phyloP scores from a whole-genome alignment of 2,113 vertebrate species.

The Cygnus atratus region DNA sequence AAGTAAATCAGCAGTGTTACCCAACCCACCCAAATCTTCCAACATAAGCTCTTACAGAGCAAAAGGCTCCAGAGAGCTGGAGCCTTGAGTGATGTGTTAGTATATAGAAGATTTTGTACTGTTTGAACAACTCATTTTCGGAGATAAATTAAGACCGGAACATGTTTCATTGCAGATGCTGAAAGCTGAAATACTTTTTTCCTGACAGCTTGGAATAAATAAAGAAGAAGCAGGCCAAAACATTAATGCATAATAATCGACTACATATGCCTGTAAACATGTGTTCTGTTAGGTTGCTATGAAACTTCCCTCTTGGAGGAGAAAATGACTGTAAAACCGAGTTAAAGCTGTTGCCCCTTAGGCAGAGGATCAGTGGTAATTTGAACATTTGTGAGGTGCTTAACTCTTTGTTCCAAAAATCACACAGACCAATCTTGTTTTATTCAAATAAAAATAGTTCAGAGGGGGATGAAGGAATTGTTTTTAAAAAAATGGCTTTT shows the following conservation, averaged over 20 bases:
- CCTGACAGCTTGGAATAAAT: constrained; percentile 42
- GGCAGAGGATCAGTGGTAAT: not conserved
- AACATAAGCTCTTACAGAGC: not conserved
- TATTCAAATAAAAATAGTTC: not conserved
- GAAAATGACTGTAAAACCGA: not conserved
- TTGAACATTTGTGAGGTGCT: not conserved
- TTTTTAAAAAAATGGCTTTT: not conserved
- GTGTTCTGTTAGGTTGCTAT: constrained; percentile 62
- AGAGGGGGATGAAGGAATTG: not conserved
- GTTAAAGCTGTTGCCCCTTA: not conserved
- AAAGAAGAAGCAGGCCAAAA: constrained; percentile 15
- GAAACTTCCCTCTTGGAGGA: constrained; percentile 14
- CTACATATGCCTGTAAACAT: constrained; percentile 46
- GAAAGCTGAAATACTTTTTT: constrained; percentile 35
- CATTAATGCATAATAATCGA: constrained; percentile 22
- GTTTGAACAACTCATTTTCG: not conserved
- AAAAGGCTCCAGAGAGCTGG: not conserved
- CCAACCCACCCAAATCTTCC: not conserved
- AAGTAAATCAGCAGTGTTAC: not conserved
- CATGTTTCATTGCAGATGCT: not conserved
- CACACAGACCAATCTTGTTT: not conserved
- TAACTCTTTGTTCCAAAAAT: not conserved
- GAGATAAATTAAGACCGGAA: not conserved
- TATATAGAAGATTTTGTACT: not conserved
- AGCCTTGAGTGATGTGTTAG: not conserved